These are phyloP conservation scores for Bombyx mori DNA, from an alignment of 1,140 invertebrate genomes.

Conservation along the genomic window ASM3026992v2 NC_085126.1:3004501-3005000, in stretches of 20 bases:
- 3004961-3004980: no score
- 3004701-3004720: conserved; percentile 40
- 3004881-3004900: conserved; percentile 50
- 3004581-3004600: no score
- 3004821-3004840: conserved; percentile 27
- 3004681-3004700: conserved; percentile 63
- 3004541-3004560: no score
- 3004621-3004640: background rate
- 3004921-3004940: conserved; percentile 7
- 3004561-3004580: no score
- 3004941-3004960: no score
- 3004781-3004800: conserved; percentile 17
- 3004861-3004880: conserved; percentile 39
- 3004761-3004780: conserved; percentile 23
- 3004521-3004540: no score
- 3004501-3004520: no score
- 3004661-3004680: conserved; percentile 66
- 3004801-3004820: conserved; percentile 31
- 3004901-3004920: conserved; percentile 63
- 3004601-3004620: no score
- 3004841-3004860: conserved; percentile 28
- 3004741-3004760: conserved; percentile 35
- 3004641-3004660: conserved; percentile 26
- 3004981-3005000: no score
- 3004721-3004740: conserved; percentile 48